These are phyloP conservation scores for Calameuta pallipes DNA, from an alignment of 2,888 invertebrate species.

Conservation along the genomic window DNA sequence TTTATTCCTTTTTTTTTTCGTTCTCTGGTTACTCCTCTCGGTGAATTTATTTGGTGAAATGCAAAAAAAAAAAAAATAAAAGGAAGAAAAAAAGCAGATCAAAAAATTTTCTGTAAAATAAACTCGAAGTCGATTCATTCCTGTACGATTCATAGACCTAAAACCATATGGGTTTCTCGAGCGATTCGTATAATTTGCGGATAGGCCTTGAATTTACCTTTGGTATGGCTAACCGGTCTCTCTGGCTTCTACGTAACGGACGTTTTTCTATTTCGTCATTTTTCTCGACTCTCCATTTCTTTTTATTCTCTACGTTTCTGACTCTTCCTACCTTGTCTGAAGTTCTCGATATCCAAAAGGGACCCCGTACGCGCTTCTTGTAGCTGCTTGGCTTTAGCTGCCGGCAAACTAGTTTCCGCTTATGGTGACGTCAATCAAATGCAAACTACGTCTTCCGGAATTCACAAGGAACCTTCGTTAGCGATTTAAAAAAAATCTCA, in stretches of 20 bases:
- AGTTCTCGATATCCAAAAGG: neutral
- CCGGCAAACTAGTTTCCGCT: conserved; percentile 1
- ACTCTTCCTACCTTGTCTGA: neutral
- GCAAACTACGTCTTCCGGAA: neutral
- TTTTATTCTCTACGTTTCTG: neutral
- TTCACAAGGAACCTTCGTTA: neutral
- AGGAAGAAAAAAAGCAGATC: neutral
- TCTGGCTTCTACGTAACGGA: neutral
- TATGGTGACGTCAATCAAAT: conserved; percentile 1
- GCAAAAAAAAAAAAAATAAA: neutral
- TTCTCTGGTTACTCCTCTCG: too few relatives aligned
- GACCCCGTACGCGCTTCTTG: neutral
- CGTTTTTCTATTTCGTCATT: neutral
- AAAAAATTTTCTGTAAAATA: neutral
- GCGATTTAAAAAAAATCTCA: neutral
- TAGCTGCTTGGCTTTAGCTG: neutral
- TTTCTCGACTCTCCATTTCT: neutral
- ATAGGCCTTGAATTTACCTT: neutral
- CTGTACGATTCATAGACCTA: neutral
- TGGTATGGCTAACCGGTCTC: neutral
- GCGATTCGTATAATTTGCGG: neutral
- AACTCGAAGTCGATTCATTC: neutral
- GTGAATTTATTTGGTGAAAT: neutral
- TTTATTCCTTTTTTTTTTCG: neutral
- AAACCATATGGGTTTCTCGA: neutral